Evolutionary conservation across 2,888 invertebrate species (phyloP).

Genomic region (Bhutanitis thaidina): DNA sequence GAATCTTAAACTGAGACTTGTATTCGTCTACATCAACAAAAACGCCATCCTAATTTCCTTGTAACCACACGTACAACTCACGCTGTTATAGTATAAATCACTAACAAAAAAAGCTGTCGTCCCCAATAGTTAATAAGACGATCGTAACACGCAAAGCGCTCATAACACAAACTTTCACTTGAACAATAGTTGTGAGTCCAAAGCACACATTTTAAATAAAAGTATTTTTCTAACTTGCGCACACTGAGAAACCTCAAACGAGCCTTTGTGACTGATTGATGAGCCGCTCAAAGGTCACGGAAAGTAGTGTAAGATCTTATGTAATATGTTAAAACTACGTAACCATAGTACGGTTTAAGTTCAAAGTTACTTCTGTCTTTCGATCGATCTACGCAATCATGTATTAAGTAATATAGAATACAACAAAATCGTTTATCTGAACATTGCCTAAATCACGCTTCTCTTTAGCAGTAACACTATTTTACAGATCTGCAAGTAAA

Average conservation of each 20-base stretch:
- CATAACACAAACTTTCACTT: conserved; percentile 68
- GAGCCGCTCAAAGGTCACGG: conserved; percentile 36
- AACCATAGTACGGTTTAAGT: no score
- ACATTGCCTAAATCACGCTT: no score
- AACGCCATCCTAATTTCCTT: background rate
- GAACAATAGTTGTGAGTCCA: conserved; percentile 48
- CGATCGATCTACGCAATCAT: no score
- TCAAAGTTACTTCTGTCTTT: no score
- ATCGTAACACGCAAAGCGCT: conserved; percentile 65
- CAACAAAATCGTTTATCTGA: no score
- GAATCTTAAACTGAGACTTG: background rate
- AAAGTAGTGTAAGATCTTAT: background rate
- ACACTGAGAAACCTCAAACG: conserved; percentile 30
- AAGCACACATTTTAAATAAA: background rate
- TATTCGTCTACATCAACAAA: no score
- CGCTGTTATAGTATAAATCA: conserved; percentile 15
- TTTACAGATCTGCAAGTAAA: no score
- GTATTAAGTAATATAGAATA: no score
- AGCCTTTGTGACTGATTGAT: conserved; percentile 41
- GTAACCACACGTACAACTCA: conserved; percentile 3
- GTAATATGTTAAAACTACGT: no score
- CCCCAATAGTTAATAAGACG: conserved; percentile 40
- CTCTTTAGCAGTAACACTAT: no score
- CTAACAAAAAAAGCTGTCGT: conserved; percentile 32
- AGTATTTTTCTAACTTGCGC: conserved; percentile 53